These are phyloP conservation scores for Ornithoptera alexandrae DNA, from an alignment of 2,888 invertebrate species.

Conservation along the genomic window DNA sequence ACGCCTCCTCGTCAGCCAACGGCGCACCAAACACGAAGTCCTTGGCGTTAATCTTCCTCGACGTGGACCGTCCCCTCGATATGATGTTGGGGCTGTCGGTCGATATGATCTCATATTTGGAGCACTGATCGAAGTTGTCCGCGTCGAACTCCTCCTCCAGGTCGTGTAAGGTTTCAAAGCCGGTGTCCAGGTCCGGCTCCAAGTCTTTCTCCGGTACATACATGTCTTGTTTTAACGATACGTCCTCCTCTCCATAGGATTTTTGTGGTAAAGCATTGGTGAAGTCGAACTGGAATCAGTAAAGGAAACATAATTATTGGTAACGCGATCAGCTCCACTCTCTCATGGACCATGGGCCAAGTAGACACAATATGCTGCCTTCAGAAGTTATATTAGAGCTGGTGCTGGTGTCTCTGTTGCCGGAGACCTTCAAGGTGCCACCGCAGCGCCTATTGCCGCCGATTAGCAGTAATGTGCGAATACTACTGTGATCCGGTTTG, in stretches of 20 bases:
- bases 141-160: constrained; percentile 70
- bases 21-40: constrained; percentile 73
- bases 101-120: constrained; percentile 74
- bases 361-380: too few relatives aligned
- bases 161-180: constrained; percentile 66
- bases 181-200: constrained; percentile 47
- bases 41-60: constrained; percentile 57
- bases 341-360: too few relatives aligned
- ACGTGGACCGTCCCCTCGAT: constrained; percentile 56
- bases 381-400: too few relatives aligned
- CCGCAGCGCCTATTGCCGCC: too few relatives aligned
- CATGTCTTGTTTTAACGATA: constrained; percentile 40
- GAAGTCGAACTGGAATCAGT: constrained; percentile 62
- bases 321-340: too few relatives aligned
- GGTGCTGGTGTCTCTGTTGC: too few relatives aligned
- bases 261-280: constrained; percentile 53
- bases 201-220: constrained; percentile 54
- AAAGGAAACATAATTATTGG: not conserved
- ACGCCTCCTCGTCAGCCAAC: constrained; percentile 60
- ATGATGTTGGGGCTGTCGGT: constrained; percentile 75
- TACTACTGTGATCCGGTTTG: too few relatives aligned
- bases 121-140: constrained; percentile 66
- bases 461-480: too few relatives aligned
- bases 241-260: constrained; percentile 34
- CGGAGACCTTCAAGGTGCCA: too few relatives aligned